These are phyloP conservation scores for Congeria kusceri DNA, from an alignment of 2,888 invertebrate species.

Conservation along the genomic window DNA sequence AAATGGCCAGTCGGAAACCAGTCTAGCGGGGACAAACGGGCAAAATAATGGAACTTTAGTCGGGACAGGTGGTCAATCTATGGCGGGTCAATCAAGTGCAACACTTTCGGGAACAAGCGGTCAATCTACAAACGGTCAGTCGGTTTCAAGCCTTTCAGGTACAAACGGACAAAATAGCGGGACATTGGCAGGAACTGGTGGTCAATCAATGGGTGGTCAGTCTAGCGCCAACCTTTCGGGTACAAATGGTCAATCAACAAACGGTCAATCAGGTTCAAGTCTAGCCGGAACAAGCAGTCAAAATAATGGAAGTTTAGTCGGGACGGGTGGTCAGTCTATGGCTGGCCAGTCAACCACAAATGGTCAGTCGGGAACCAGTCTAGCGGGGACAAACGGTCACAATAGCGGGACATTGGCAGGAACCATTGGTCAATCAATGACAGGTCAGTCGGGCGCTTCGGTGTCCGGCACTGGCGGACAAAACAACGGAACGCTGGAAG, in stretches of 20 bases:
- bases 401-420: slow-evolving; percentile 5
- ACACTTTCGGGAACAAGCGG: too few relatives aligned
- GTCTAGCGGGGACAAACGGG: too few relatives aligned
- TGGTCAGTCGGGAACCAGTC: slow-evolving; percentile 12
- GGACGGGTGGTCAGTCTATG: slow-evolving; percentile 13
- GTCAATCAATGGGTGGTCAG: background rate
- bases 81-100: too few relatives aligned
- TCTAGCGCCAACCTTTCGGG: background rate
- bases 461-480: slow-evolving; percentile 1
- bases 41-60: too few relatives aligned
- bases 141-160: background rate
- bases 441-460: background rate
- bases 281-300: background rate
- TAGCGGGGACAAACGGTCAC: slow-evolving; percentile 11
- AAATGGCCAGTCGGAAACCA: too few relatives aligned
- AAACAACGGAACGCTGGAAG: slow-evolving; percentile 6
- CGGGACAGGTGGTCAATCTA: too few relatives aligned
- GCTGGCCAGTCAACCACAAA: slow-evolving; percentile 9
- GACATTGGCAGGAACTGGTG: slow-evolving; percentile 6
- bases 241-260: slow-evolving; percentile 11
- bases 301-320: slow-evolving; percentile 4
- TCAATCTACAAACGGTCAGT: slow-evolving; percentile 13
- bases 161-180: slow-evolving; percentile 8
- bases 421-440: slow-evolving; percentile 8
- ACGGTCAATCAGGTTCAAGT: slow-evolving; percentile 2